Conservation (phyloP, 1,140 invertebrate species). For the Drosophila teissieri region DNA sequence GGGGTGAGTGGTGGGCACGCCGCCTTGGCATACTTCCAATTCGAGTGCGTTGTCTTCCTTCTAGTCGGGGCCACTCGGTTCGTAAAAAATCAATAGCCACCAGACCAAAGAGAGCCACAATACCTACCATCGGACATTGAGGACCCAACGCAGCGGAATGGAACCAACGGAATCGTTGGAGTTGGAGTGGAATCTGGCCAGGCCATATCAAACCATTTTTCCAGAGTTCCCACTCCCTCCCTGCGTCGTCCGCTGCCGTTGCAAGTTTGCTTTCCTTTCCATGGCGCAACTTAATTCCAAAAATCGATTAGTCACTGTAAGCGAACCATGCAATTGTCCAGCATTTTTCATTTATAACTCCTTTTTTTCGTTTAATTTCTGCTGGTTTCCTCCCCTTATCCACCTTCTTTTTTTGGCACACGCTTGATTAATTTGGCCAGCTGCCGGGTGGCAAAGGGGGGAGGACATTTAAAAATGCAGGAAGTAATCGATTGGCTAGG, state of each 20-base stretch:
- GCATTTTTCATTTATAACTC: constrained; percentile 66
- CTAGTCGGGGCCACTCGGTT: constrained; percentile 29
- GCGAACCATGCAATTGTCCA: constrained; percentile 70
- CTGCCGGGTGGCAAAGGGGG: constrained; percentile 20
- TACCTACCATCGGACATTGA: constrained; percentile 42
- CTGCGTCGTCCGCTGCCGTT: constrained; percentile 1
- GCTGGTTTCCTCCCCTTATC: constrained; percentile 35
- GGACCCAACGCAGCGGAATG: constrained; percentile 43
- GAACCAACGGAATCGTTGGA: constrained; percentile 39
- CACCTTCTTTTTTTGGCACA: constrained; percentile 34
- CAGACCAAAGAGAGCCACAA: constrained; percentile 52
- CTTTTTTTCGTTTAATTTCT: constrained; percentile 30
- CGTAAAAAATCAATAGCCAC: constrained; percentile 68
- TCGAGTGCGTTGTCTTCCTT: constrained; percentile 50
- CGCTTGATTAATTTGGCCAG: constrained; percentile 58
- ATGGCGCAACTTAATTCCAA: constrained; percentile 60
- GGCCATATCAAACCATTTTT: constrained; percentile 53
- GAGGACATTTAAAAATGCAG: constrained; percentile 45
- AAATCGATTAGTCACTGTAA: constrained; percentile 81
- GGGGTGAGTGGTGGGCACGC: constrained; percentile 31
- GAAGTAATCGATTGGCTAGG: constrained; percentile 51
- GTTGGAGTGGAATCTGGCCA: constrained; percentile 14
- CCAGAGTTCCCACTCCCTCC: constrained; percentile 10
- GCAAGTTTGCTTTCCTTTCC: constrained; percentile 59
- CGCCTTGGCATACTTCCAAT: constrained; percentile 64